These are phyloP conservation scores for Macroteleia sp. DNA, from an alignment of 2,888 invertebrate species.

Conservation along the genomic window DNA sequence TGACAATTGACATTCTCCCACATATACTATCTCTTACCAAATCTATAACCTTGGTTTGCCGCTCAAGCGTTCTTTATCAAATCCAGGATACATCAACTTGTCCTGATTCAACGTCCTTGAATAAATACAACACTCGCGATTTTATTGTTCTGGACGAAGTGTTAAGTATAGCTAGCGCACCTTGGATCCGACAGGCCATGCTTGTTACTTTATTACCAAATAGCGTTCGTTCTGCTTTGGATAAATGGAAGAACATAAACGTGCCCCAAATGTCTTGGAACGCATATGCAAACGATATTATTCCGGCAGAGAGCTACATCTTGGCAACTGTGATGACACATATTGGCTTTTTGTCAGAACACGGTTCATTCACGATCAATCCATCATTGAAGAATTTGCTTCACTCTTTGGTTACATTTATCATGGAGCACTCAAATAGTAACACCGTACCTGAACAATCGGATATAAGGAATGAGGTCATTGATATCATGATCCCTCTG, in stretches of 20 bases:
- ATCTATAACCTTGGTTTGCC: constrained; percentile 85
- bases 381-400: constrained; percentile 88
- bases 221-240: constrained; percentile 86
- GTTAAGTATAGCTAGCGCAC: constrained; percentile 82
- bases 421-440: constrained; percentile 86
- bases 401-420: constrained; percentile 87
- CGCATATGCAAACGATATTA: constrained; percentile 90
- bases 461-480: constrained; percentile 87
- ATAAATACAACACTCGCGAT: constrained; percentile 84
- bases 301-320: constrained; percentile 93
- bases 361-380: constrained; percentile 86
- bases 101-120: constrained; percentile 75
- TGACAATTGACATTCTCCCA: constrained; percentile 87
- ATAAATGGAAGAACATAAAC: constrained; percentile 87
- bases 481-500: constrained; percentile 90
- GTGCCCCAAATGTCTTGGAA: constrained; percentile 87
- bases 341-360: constrained; percentile 87
- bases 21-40: constrained; percentile 88
- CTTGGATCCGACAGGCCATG: constrained; percentile 84
- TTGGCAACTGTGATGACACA: constrained; percentile 90
- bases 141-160: constrained; percentile 83
- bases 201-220: constrained; percentile 86
- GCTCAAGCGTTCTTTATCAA: constrained; percentile 84
- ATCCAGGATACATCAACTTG: constrained; percentile 80
- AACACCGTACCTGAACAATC: constrained; percentile 87